phyloP scores from a whole-genome alignment of 2,113 vertebrate species.

The Chaenocephalus aceratus region DNA sequence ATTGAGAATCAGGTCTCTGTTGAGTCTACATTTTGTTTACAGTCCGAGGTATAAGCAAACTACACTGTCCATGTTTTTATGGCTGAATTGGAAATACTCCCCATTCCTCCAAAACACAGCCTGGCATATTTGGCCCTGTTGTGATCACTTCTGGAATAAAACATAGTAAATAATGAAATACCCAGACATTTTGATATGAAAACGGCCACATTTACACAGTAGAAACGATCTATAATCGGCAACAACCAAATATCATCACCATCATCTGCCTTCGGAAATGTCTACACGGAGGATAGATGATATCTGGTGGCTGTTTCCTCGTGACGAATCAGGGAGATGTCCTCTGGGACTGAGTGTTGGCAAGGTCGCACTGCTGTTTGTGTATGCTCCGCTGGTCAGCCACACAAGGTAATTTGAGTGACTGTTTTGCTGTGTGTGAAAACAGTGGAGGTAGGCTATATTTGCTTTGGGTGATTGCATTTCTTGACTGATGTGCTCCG shows the following conservation, averaged over 20 bases:
- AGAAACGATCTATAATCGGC: not conserved
- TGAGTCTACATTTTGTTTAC: not conserved
- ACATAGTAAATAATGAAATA: not conserved
- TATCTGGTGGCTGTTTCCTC: constrained; percentile 21
- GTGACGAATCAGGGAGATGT: constrained; percentile 34
- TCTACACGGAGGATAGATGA: constrained; percentile 7
- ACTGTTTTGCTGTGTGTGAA: constrained; percentile 65
- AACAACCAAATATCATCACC: not conserved
- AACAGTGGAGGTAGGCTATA: constrained; percentile 60
- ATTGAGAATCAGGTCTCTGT: not conserved
- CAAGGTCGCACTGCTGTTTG: constrained; percentile 60
- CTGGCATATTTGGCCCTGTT: not conserved
- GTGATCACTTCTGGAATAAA: not conserved
- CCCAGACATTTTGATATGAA: not conserved
- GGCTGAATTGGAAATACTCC: not conserved
- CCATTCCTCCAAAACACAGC: not conserved
- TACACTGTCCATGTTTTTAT: not conserved
- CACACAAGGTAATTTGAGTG: constrained; percentile 55
- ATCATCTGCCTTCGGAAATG: not conserved
- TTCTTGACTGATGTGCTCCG: constrained; percentile 63
- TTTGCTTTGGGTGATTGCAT: constrained; percentile 75
- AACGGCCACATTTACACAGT: not conserved
- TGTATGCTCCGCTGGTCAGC: constrained; percentile 61
- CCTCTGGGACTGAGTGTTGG: constrained; percentile 45
- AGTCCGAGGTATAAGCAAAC: not conserved